A percentile compares a stretch with the other conserved stretches of the same genome.
These are phyloP conservation scores for Euplagia quadripunctaria DNA, from an alignment of 2,888 invertebrate genomes.

Conservation along the genomic window DNA sequence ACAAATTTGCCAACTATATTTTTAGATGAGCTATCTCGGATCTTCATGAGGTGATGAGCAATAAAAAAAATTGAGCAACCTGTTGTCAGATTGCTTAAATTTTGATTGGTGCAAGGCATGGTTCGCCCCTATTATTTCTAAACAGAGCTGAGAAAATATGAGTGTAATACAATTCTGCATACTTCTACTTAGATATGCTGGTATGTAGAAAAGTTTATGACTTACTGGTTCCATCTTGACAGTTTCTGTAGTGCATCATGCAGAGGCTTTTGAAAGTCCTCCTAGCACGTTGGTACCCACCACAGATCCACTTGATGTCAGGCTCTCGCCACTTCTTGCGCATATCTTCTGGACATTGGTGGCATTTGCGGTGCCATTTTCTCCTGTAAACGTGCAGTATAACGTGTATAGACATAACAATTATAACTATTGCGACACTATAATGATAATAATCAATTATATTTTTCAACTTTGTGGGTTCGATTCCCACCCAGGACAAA, in stretches of 20 bases:
- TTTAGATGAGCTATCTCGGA: too few relatives aligned
- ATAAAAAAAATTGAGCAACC: too few relatives aligned
- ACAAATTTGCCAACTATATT: too few relatives aligned
- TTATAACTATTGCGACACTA: background rate
- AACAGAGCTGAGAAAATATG: background rate
- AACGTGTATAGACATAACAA: background rate
- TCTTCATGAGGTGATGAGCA: too few relatives aligned
- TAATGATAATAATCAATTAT: background rate
- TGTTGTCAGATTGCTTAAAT: too few relatives aligned
- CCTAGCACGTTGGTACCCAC: conserved; percentile 76
- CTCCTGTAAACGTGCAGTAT: conserved; percentile 59
- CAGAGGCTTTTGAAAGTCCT: conserved; percentile 77
- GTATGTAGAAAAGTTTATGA: conserved; percentile 2
- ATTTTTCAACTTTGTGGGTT: too few relatives aligned
- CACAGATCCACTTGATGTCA: conserved; percentile 77
- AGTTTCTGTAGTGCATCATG: conserved; percentile 81
- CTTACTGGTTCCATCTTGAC: conserved; percentile 82
- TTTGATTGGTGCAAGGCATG: too few relatives aligned
- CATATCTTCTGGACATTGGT: conserved; percentile 70
- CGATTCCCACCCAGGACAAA: too few relatives aligned
- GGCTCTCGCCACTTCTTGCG: conserved; percentile 71
- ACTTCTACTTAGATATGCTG: background rate
- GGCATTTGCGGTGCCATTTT: conserved; percentile 78
- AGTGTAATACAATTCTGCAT: background rate
- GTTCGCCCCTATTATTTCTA: background rate